phyloP scores from a whole-genome alignment of 2,797 vertebrate species.

The Syngnathus acus region DNA sequence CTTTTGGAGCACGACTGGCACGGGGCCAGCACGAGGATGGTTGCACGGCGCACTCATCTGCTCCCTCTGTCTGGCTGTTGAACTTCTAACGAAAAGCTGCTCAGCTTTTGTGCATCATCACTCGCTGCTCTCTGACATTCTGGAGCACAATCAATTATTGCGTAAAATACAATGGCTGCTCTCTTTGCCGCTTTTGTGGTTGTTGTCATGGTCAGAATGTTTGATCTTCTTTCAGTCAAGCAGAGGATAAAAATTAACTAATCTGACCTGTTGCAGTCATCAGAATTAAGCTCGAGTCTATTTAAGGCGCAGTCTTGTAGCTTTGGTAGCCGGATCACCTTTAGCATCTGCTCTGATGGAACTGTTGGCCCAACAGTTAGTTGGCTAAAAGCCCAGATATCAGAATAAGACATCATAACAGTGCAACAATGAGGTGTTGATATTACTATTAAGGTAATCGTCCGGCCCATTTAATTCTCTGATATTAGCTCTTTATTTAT shows the following conservation, averaged over 20 bases:
- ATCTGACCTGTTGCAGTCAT: neutral
- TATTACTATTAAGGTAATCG: too few relatives aligned
- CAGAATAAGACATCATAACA: neutral
- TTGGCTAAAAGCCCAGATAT: slow-evolving; percentile 33
- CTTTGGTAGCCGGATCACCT: slow-evolving; percentile 15
- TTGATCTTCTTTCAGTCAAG: slow-evolving; percentile 6
- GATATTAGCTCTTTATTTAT: too few relatives aligned
- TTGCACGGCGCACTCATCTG: slow-evolving; percentile 25
- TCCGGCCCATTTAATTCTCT: too few relatives aligned
- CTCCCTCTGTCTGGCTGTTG: slow-evolving; percentile 19
- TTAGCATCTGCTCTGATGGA: slow-evolving; percentile 19
- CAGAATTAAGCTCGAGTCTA: slow-evolving; percentile 6
- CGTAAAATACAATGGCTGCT: slow-evolving; percentile 2
- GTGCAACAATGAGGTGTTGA: too few relatives aligned
- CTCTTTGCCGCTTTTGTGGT: neutral
- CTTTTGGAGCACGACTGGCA: slow-evolving; percentile 49
- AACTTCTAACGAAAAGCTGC: slow-evolving; percentile 37
- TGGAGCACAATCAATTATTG: slow-evolving; percentile 12
- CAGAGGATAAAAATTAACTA: neutral
- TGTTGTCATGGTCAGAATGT: neutral
- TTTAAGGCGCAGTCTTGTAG: slow-evolving; percentile 1
- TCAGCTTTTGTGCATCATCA: slow-evolving; percentile 4
- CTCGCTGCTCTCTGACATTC: slow-evolving; percentile 14
- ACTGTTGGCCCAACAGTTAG: slow-evolving; percentile 30
- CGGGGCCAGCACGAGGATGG: slow-evolving; percentile 45